phyloP scores from a whole-genome alignment of 1,140 invertebrate genomes.

The Apis laboriosa region DNA sequence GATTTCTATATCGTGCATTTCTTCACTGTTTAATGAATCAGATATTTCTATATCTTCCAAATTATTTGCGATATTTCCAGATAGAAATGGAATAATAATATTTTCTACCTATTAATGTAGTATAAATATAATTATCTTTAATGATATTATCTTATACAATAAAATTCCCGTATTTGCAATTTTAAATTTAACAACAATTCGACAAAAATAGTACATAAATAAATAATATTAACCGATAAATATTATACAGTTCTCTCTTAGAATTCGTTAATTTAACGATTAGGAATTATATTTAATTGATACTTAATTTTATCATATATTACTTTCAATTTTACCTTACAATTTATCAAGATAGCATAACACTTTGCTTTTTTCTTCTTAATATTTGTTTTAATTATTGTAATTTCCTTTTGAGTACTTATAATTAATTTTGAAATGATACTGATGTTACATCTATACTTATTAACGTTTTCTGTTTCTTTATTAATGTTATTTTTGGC shows the following conservation, averaged over 20 bases:
- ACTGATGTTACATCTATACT: conserved; percentile 81
- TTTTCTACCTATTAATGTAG: conserved; percentile 89
- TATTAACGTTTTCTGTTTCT: background rate
- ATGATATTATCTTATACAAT: background rate
- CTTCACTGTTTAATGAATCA: background rate
- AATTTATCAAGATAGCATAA: conserved; percentile 92
- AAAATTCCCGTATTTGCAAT: background rate
- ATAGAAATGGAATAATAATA: conserved; percentile 89
- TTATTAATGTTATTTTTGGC: background rate
- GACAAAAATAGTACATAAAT: no score
- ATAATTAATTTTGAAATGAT: conserved; percentile 93
- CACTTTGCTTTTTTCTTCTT: conserved; percentile 92
- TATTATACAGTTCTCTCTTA: background rate
- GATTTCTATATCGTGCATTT: background rate
- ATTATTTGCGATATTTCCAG: background rate
- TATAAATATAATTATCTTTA: conserved; percentile 69
- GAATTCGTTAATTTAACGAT: background rate
- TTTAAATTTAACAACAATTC: background rate
- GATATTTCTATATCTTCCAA: background rate
- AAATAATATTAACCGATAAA: background rate
- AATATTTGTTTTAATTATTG: conserved; percentile 89
- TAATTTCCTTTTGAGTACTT: conserved; percentile 90
- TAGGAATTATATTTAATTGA: background rate
- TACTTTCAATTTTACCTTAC: conserved; percentile 84
- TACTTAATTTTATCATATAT: background rate